These are phyloP conservation scores for Sceloporus undulatus DNA, from an alignment of 2,113 vertebrate species.

Conservation along the genomic window DNA sequence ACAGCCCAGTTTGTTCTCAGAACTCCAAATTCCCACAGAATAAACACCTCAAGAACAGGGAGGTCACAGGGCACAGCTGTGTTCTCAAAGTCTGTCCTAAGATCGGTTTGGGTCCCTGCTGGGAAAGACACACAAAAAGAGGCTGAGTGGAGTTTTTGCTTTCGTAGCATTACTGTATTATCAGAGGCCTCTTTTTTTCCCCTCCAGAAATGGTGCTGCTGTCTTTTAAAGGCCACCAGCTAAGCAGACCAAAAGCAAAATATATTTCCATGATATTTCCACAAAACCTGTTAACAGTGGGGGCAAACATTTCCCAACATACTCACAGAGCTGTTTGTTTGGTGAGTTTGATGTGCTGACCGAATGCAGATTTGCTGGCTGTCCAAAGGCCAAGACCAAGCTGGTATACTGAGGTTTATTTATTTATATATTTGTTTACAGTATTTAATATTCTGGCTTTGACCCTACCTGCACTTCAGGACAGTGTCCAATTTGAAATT, in stretches of 20 bases:
- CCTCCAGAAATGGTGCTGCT: no score
- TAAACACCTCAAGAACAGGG: conserved; percentile 41
- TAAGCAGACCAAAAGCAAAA: not conserved
- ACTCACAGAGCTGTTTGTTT: not conserved
- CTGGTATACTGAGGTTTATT: no score
- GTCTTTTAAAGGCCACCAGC: no score
- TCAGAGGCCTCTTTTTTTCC: no score
- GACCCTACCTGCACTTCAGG: no score
- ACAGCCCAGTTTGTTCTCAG: conserved; percentile 49
- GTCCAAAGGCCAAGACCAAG: no score
- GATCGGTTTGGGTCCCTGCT: conserved; percentile 35
- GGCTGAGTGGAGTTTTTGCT: not conserved
- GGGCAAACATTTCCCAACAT: not conserved
- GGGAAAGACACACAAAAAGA: conserved; percentile 43
- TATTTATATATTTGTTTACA: no score
- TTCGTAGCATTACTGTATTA: not conserved
- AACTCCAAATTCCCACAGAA: conserved; percentile 13
- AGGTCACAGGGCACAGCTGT: conserved; percentile 67
- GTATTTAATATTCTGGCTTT: no score
- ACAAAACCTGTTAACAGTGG: not conserved
- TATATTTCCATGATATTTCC: accelerated
- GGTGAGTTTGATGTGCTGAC: no score
- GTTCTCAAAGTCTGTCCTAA: conserved; percentile 57
- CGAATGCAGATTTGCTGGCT: no score
- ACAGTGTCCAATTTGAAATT: no score